These are phyloP conservation scores for Charina bottae DNA, from an alignment of 2,113 vertebrate genomes.

Conservation along the genomic window DNA sequence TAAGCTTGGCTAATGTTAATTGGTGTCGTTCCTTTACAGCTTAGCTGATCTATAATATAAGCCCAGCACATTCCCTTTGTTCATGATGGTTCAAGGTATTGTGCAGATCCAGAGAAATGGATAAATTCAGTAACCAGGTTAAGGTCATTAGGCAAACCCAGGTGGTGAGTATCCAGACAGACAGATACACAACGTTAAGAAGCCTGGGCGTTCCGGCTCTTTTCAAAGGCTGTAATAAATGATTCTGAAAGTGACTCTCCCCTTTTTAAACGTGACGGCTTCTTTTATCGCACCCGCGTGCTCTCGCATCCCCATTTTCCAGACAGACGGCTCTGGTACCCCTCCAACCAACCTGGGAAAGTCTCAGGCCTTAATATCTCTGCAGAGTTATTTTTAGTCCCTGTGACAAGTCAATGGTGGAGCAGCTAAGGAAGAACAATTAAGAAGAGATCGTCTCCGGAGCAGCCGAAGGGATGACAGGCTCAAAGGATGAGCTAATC, in stretches of 20 bases:
- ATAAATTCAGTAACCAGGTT: neutral
- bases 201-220: neutral
- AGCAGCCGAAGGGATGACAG: neutral
- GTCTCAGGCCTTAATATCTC: neutral
- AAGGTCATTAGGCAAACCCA: neutral
- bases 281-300: neutral
- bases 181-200: neutral
- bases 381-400: constrained; percentile 16
- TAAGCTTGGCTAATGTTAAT: no score
- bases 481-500: constrained; percentile 5
- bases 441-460: neutral
- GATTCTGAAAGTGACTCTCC: neutral
- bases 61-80: no score
- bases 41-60: no score
- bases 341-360: neutral
- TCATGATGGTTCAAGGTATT: no score
- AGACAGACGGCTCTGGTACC: constrained; percentile 19
- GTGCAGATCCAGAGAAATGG: neutral
- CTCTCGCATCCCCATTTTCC: constrained; percentile 19
- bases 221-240: neutral
- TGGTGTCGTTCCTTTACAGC: no score
- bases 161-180: neutral
- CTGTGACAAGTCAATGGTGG: constrained; percentile 21
- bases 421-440: constrained; percentile 24
- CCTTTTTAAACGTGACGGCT: neutral